Evolutionary conservation across 2,113 vertebrate species (phyloP).

Genomic region (Apteryx owenii): DNA sequence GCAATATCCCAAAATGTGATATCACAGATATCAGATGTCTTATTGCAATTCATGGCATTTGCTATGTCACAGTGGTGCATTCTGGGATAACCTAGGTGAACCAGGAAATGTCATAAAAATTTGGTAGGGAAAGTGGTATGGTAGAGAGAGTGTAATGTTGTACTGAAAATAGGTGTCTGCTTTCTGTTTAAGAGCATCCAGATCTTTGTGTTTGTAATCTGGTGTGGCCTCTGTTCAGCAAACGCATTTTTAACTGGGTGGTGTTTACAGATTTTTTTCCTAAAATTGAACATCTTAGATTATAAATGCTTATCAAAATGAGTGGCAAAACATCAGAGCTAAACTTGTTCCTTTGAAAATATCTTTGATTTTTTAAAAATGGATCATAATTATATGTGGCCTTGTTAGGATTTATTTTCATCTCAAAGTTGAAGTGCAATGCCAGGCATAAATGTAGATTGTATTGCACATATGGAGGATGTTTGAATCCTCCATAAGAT

Average conservation of each 20-base stretch:
- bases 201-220: background rate
- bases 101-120: background rate
- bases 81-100: background rate
- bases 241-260: background rate
- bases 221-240: background rate
- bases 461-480: background rate
- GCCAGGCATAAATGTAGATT: background rate
- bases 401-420: background rate
- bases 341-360: background rate
- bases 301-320: background rate
- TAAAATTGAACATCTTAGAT: background rate
- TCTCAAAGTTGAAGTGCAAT: background rate
- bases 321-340: background rate
- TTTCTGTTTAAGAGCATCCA: background rate
- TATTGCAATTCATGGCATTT: background rate
- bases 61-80: background rate
- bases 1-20: conserved; percentile 30
- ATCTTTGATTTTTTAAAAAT: background rate
- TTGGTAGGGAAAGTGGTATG: accelerated
- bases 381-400: background rate
- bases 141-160: accelerated
- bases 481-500: conserved; percentile 26
- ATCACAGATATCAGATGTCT: conserved; percentile 34
- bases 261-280: background rate
- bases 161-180: background rate